Evolutionary conservation across 2,113 vertebrate species (phyloP).

Genomic region (Semnornis frantzii): DNA sequence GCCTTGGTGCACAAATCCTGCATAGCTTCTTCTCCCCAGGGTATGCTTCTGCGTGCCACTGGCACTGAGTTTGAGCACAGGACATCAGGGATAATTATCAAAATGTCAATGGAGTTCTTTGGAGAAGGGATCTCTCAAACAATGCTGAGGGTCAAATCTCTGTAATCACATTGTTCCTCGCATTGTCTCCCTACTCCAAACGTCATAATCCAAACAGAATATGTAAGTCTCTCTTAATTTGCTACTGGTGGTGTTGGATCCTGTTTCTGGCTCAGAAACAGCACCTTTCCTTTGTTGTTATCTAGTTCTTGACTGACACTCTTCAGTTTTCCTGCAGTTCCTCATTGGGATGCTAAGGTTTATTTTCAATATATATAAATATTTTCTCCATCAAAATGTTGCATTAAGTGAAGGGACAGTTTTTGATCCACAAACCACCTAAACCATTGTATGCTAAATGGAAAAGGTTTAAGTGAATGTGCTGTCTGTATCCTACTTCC

Average conservation of each 20-base stretch:
- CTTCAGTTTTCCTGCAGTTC: background rate
- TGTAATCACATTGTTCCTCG: conserved; percentile 48
- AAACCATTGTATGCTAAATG: background rate
- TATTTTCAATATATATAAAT: background rate
- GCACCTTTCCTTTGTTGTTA: conserved; percentile 36
- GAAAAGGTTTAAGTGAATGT: background rate
- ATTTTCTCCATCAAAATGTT: background rate
- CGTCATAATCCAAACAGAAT: background rate
- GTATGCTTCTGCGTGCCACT: rapidly evolving
- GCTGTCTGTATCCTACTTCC: background rate
- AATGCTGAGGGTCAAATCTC: background rate
- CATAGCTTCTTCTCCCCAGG: rapidly evolving
- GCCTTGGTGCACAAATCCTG: rapidly evolving
- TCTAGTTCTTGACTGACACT: background rate
- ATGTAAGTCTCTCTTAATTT: background rate
- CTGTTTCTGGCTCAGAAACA: background rate
- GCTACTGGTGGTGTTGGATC: conserved; percentile 7
- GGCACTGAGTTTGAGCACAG: rapidly evolving
- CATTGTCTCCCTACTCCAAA: conserved; percentile 43
- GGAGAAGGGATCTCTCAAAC: background rate
- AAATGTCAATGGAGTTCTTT: rapidly evolving
- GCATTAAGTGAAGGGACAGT: background rate
- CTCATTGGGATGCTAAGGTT: background rate
- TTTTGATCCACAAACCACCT: background rate
- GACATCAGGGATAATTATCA: background rate